These are phyloP conservation scores for Ophion costatus DNA, from an alignment of 2,888 invertebrate genomes.

Conservation along the genomic window DNA sequence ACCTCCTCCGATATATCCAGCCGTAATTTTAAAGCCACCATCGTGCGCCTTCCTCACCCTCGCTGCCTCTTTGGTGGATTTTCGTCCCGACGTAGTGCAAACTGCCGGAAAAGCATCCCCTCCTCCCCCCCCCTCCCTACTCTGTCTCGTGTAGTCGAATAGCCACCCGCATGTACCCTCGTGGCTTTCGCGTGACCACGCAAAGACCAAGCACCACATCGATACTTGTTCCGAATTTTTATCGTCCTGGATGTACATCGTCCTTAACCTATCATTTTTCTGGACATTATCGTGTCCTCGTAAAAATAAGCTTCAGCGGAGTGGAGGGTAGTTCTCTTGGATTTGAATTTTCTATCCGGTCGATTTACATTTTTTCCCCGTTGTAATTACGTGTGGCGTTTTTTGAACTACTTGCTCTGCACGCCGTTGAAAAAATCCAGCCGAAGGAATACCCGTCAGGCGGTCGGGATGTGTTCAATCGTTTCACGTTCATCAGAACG, in stretches of 20 bases:
- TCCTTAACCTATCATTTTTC: neutral
- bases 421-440: neutral
- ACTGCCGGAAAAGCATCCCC: neutral
- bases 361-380: neutral
- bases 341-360: neutral
- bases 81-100: neutral
- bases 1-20: neutral
- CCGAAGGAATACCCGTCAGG: neutral
- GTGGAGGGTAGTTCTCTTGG: neutral
- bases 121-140: too few species aligned
- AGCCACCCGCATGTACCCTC: neutral
- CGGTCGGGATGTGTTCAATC: too few species aligned
- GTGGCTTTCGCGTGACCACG: constrained; percentile 4
- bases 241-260: neutral
- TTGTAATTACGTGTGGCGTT: neutral
- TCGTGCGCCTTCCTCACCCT: neutral
- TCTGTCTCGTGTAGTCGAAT: neutral
- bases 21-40: constrained; percentile 55
- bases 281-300: neutral
- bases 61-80: constrained; percentile 3
- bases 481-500: too few species aligned
- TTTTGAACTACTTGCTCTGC: neutral
- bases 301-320: neutral
- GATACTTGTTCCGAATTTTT: constrained; percentile 2
- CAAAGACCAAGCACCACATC: neutral